Base-by-base conservation (phyloP, 2,888 invertebrate species). In the Metellina segmentata region DNA sequence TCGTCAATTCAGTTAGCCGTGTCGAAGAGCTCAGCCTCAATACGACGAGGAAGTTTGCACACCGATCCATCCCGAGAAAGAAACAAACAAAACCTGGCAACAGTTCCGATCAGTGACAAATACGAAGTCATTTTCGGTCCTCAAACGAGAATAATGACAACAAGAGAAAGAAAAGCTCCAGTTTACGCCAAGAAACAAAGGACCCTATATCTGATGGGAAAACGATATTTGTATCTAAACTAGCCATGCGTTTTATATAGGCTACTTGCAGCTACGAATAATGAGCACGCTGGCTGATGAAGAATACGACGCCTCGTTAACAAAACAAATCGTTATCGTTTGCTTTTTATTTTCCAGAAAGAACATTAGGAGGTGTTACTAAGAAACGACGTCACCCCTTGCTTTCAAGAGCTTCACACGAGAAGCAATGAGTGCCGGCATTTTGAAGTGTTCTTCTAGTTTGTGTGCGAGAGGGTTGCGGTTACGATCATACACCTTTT, bases 271-370 rank as follows among this genome's bases (percentile, higher is more conserved):
- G 61, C n/a, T n/a, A 5, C 13, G 61, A 61, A 16, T 61, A 61
- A 61, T 61, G 51, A 81, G n/a, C 81, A 81, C 61, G 77, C 69
- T 51, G 71, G 71, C 16, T 11, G 70, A n/a, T 71, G 48, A 75
- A 52, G 69, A 85, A 82, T 82, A 82, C 71, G 20, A 34, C 7
- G 51, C 9, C 48, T 75, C 74, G 74, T 85, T 85, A 85, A 48
- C 61, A 85, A 85, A 75, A 9, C 16, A 75, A 61, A 85, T 85
- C 85, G 74, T 85, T 85, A 75, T 34, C 8, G n/a, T n/a, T 34
- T 61, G 48, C 20, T 52, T 72, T 72, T 82, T 52, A 72, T 70
- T 81, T 81, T 72, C 19, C 49, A 34, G 13, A 74, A 72, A 53
- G 83, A 48, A 74, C 19, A 79, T 79, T 79, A 79, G 13, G 53